These are phyloP conservation scores for Sebastes goodei DNA, from an alignment of 2,797 vertebrate genomes.

Conservation along the genomic window DNA sequence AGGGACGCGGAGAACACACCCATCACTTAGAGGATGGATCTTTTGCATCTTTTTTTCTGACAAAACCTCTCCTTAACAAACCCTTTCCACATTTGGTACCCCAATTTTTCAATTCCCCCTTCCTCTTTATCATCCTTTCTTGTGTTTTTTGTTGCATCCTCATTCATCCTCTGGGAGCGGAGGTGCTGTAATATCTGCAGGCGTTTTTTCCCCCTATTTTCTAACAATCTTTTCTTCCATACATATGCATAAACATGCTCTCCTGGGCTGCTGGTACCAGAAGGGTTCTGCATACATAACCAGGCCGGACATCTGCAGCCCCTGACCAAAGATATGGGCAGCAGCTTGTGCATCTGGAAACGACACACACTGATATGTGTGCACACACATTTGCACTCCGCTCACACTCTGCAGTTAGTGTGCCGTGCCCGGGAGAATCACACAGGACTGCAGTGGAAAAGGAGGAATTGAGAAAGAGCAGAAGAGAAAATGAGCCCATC, in stretches of 20 bases:
- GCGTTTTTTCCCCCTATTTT: background rate
- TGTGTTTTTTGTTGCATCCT: background rate
- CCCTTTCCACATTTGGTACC: background rate
- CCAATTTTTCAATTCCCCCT: background rate
- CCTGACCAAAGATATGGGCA: background rate
- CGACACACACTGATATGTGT: background rate
- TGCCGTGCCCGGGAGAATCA: slow-evolving; percentile 31
- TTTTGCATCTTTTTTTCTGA: background rate
- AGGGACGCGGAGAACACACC: background rate
- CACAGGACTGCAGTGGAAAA: slow-evolving; percentile 63
- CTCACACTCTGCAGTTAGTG: slow-evolving; percentile 42
- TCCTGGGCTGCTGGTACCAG: slow-evolving; percentile 15
- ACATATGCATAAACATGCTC: slow-evolving; percentile 5
- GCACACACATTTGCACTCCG: background rate
- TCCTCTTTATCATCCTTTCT: background rate
- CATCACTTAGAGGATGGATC: background rate
- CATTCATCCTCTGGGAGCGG: background rate
- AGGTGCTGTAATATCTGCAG: background rate
- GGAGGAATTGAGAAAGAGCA: slow-evolving; percentile 20
- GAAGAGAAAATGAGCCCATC: slow-evolving; percentile 13
- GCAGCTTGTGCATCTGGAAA: slow-evolving; percentile 17
- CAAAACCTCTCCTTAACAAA: background rate
- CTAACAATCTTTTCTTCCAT: background rate
- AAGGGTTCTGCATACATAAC: slow-evolving; percentile 27
- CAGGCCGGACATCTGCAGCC: slow-evolving; percentile 37